Conservation (phyloP, 92 coral and sea anemone species). For the Palythoa grandis region DNA sequence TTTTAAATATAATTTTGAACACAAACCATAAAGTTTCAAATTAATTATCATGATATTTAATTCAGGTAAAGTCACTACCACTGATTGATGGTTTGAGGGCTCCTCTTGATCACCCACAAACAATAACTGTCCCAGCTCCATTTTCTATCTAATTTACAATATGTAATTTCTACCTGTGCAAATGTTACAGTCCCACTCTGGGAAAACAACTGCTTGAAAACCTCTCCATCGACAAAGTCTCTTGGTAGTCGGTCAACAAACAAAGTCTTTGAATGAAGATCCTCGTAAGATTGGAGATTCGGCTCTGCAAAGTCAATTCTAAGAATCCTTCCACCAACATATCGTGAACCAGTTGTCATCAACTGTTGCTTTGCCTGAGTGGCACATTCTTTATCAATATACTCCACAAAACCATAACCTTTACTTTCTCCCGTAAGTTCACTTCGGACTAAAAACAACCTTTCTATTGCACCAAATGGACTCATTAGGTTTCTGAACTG, state of each 20-base stretch:
- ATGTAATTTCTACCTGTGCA: constrained; percentile 85
- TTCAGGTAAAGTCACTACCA: too few relatives aligned
- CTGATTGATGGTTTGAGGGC: too few relatives aligned
- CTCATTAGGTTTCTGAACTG: constrained; percentile 84
- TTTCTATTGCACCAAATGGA: constrained; percentile 85
- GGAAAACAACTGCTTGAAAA: constrained; percentile 68
- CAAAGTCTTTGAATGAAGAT: constrained; percentile 85
- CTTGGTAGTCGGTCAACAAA: constrained; percentile 89
- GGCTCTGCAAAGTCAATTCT: constrained; percentile 88
- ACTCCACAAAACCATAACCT: constrained; percentile 97
- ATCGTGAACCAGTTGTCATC: constrained; percentile 77
- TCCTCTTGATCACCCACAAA: too few relatives aligned
- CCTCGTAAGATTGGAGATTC: constrained; percentile 70
- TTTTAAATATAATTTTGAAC: too few relatives aligned
- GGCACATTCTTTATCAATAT: constrained; percentile 68
- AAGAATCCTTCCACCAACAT: constrained; percentile 80
- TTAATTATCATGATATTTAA: too few relatives aligned
- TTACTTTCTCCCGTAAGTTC: constrained; percentile 87
- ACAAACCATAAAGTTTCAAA: too few relatives aligned
- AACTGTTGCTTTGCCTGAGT: constrained; percentile 74
- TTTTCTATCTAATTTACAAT: too few relatives aligned
- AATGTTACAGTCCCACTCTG: constrained; percentile 85
- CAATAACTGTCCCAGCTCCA: too few relatives aligned
- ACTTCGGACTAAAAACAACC: constrained; percentile 79
- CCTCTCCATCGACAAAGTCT: constrained; percentile 81